Conservation (phyloP, 2,888 invertebrate species). For the Eupithecia tripunctaria region DNA sequence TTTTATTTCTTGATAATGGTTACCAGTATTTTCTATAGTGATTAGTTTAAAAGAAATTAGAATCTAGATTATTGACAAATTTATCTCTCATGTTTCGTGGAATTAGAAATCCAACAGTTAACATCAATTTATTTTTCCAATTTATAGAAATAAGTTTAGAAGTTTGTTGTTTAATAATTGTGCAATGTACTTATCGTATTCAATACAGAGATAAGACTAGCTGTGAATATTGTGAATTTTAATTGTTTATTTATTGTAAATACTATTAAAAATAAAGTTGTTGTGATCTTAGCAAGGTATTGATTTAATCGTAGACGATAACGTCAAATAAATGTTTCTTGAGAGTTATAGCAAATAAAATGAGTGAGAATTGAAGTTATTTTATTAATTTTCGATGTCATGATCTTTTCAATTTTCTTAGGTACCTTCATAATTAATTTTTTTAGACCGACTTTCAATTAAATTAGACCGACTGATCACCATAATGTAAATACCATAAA, state of each 20-base stretch:
- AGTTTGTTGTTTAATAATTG: slow-evolving; percentile 6
- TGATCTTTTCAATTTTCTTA: not conserved
- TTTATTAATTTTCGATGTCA: not conserved
- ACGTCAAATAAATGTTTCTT: slow-evolving; percentile 67
- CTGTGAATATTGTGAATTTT: slow-evolving; percentile 67
- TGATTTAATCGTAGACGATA: slow-evolving; percentile 60
- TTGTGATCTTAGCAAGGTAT: slow-evolving; percentile 75
- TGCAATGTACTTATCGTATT: slow-evolving; percentile 34
- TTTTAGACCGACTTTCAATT: too few relatives aligned
- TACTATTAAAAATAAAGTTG: slow-evolving; percentile 67
- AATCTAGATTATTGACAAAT: not conserved
- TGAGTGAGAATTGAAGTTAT: slow-evolving; percentile 63
- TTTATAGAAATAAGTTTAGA: not conserved
- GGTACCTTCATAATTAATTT: too few relatives aligned
- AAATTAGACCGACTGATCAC: too few relatives aligned
- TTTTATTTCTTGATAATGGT: not conserved
- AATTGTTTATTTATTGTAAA: slow-evolving; percentile 75
- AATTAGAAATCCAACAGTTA: not conserved
- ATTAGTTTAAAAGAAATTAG: not conserved
- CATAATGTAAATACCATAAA: too few relatives aligned
- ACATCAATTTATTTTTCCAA: not conserved
- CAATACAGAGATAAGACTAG: slow-evolving; percentile 58
- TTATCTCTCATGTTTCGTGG: not conserved
- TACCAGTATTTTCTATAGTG: not conserved
- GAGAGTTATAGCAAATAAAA: slow-evolving; percentile 71